Base-by-base conservation (phyloP, 2,113 vertebrate genomes). In the Hystrix brachyura region DNA sequence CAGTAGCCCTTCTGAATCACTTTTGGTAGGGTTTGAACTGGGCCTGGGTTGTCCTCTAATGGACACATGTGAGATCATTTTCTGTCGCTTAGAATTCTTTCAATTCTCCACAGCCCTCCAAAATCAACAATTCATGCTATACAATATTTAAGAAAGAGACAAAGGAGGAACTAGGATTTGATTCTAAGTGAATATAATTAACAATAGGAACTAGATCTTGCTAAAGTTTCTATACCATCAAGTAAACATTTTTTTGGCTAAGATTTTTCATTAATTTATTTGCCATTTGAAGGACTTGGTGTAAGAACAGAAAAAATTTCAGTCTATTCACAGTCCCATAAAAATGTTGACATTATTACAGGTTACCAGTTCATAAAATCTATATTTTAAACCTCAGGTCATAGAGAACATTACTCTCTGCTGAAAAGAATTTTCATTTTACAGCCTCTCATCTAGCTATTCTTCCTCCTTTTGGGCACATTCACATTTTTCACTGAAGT, bases 321-420 rank as follows among this genome's bases (percentile, higher is more conserved):
- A 81, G 48, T 96, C 67, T 79, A 57, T 27, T 84, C 71, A 53
- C 15, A 74, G 18, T 55, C 4, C n/a, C 19, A 34, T 43, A 84
- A 32, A 46, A 95, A 90, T 48, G 7, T 78, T 79, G 55, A 67
- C 67, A 72, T 95, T 92, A 80, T 82, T 71, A 38, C 29, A 13
- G 53, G 57, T 90, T 87, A 69, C 32, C 11, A 79, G 14, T 83
- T 7, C 0, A 17, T 90, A 83, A 79, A 79, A 38, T 84, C 32
- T 64, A 9, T 64, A 74, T n/a, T 78, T 82, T 82, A 90, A 38
- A 46, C 69, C 23, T 78, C 53, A 86, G n/a, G 79, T 76, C 74
- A 32, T 51, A 60, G n/a, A 53, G 13, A 67, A 14, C 43, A 69
- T 78, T 62, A 87, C 21, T 59, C 55, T 85, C 57, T 51, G 14